These are phyloP conservation scores for Tupiocoris notatus DNA, from an alignment of 2,888 invertebrate species.

Conservation along the genomic window DNA sequence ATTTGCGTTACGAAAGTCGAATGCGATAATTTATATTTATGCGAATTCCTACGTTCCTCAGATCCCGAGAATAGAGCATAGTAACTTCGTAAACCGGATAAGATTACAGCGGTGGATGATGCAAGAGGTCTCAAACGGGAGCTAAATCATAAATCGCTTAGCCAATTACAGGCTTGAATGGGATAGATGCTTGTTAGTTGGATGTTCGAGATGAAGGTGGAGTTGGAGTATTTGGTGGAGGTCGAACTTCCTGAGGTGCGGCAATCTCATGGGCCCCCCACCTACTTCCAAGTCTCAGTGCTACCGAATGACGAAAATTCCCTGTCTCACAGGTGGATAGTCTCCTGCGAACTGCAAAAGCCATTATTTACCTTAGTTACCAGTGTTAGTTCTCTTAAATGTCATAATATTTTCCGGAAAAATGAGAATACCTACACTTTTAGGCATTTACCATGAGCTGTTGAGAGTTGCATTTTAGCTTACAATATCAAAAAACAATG, in stretches of 20 bases:
- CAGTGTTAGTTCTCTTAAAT: no score
- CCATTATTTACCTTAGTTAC: no score
- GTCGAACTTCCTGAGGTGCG: not conserved
- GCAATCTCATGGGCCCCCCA: not conserved
- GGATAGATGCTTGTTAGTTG: conserved; percentile 37
- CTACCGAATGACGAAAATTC: not conserved
- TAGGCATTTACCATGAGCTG: no score
- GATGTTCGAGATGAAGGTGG: conserved; percentile 24
- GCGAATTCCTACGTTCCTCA: not conserved
- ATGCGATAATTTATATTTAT: no score
- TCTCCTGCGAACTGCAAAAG: no score
- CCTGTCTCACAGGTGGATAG: no score
- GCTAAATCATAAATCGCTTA: conserved; percentile 23
- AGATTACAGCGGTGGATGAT: not conserved
- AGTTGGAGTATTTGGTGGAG: not conserved
- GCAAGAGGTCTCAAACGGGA: not conserved
- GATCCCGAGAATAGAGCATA: not conserved
- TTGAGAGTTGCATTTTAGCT: no score
- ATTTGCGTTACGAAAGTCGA: no score
- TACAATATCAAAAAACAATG: no score
- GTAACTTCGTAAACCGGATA: not conserved
- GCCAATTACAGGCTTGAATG: conserved; percentile 32
- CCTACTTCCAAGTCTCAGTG: no score
- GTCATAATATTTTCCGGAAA: no score
- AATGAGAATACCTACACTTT: no score